phyloP scores from a whole-genome alignment of 2,113 vertebrate species.

The Chaetorhynchus papuensis region DNA sequence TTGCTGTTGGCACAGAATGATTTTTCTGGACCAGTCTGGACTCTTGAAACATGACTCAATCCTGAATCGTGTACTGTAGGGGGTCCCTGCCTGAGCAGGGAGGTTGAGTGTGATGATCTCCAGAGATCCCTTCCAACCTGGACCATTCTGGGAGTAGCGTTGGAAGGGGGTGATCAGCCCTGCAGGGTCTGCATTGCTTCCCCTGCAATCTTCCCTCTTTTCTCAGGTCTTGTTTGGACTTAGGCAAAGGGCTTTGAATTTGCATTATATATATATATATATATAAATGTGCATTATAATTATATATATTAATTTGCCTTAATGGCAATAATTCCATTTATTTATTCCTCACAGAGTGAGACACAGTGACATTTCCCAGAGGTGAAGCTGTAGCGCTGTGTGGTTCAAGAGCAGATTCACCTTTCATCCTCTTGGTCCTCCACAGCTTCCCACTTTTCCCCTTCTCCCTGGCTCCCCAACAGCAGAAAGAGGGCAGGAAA shows the following conservation, averaged over 20 bases:
- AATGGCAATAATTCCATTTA: not conserved
- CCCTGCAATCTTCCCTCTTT: not conserved
- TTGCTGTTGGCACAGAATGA: not conserved
- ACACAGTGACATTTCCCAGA: not conserved
- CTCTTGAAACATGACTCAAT: not conserved
- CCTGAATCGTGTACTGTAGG: not conserved
- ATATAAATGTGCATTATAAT: too few species aligned
- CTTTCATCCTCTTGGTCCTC: not conserved
- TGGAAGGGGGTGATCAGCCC: not conserved
- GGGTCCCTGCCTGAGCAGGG: not conserved
- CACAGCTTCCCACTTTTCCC: not conserved
- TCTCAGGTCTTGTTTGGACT: not conserved
- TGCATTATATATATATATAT: too few species aligned
- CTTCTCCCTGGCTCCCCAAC: not conserved
- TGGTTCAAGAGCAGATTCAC: not conserved
- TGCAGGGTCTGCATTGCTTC: not conserved
- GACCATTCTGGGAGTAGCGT: rapidly evolving
- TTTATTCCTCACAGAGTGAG: not conserved
- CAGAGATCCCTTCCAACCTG: not conserved
- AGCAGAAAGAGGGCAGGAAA: not conserved
- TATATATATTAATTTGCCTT: too few species aligned
- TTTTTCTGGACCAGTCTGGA: not conserved
- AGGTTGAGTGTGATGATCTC: not conserved
- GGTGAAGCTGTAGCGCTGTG: not conserved
- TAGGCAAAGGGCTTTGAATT: not conserved